Evolutionary conservation across 2,113 vertebrate species (phyloP).

Genomic region (Alouatta palliata): DNA sequence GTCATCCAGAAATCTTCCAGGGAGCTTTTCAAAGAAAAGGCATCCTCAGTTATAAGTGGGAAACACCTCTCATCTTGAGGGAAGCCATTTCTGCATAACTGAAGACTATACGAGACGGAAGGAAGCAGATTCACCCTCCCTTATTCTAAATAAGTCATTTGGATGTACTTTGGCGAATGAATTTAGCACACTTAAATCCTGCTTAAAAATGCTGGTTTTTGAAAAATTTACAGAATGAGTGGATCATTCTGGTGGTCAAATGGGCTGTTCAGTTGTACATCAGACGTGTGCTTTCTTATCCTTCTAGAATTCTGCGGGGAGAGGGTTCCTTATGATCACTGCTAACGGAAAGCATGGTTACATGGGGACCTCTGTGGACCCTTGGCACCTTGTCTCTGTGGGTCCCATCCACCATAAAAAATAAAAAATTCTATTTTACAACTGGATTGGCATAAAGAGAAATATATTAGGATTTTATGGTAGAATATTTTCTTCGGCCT

Average conservation of each 20-base stretch:
- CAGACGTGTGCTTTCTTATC: background rate
- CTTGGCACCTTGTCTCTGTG: background rate
- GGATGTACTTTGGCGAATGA: conserved; percentile 4
- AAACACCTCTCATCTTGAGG: background rate
- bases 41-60: conserved; percentile 36
- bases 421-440: background rate
- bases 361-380: background rate
- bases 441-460: background rate
- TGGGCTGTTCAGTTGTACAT: background rate
- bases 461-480: background rate
- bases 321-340: background rate
- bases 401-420: background rate
- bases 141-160: conserved; percentile 11
- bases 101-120: background rate
- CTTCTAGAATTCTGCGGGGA: background rate
- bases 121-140: background rate
- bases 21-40: conserved; percentile 49
- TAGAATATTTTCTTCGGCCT: conserved; percentile 19
- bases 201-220: conserved; percentile 17
- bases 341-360: background rate
- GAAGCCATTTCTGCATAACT: background rate
- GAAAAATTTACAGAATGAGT: background rate
- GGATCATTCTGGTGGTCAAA: background rate
- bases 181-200: background rate
- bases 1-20: conserved; percentile 56